Evolutionary conservation across 2,113 vertebrate genomes (phyloP), one percentile per base, ranked within the genome.

Genomic region (Nestor notabilis): DNA sequence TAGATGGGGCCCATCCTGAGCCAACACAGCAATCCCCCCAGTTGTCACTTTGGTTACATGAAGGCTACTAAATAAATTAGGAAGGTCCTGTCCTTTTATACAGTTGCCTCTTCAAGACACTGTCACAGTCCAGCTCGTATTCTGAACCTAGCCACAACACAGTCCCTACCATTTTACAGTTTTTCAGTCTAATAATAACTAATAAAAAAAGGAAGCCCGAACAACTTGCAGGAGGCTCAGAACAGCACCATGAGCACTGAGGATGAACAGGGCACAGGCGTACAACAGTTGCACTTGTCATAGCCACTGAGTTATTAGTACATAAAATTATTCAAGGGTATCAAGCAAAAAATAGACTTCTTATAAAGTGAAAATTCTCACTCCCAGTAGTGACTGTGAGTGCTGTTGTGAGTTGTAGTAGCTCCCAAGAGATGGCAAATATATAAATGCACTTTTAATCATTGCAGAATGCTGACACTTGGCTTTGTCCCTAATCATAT

Each of bases 391-490:
- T 75, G 50, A 91, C 5, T 6, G 24, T 18, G 35, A 56, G 17
- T 33, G 33, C 39, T 35, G 19, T 52, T 39, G 11, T 19, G 10
- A 82, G 39, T 3, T 58, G 17, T 39, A 82, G 64, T 18, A 68
- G 60, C 17, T 21, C 68, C 47, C 56, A 55, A 47, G 52, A 79
- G 56, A 76, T 3, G 1, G 35, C 13, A 92, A 87, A 69, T 39
- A 37, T 2, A 68, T 70, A 76, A 72, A 83, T 8, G 20, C 23
- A 31, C 71, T 92, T 90, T 75, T 88, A 85, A 87, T 72, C 78
- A 85, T 33, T 69, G 63, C 44, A 90, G 82, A 93, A 72, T 71
- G 66, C 88, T 93, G 90, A 90, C 65, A 63, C 61, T 46, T 64
- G 16, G 17, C 71, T 85, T 74, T 72, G 61, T 79, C 52, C 33